Percentiles rank a stretch among this genome's conserved stretches.
Evolutionary conservation across 2,113 vertebrate genomes (phyloP).

Genomic region (Ptyas mucosa): DNA sequence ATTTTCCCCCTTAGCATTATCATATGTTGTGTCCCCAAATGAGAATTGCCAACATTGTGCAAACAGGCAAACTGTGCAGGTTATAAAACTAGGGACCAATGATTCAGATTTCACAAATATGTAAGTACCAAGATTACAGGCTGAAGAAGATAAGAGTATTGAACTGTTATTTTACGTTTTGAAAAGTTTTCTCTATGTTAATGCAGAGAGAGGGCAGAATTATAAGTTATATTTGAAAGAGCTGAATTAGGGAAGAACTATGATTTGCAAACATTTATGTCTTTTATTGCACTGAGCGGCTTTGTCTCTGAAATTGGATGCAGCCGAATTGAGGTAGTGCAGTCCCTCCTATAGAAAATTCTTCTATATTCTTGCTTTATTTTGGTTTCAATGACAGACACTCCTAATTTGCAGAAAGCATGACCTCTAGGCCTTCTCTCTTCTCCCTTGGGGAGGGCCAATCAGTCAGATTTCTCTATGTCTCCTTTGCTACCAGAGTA

Average conservation of each 20-base stretch:
- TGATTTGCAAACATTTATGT: slow-evolving; percentile 74
- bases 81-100: slow-evolving; percentile 15
- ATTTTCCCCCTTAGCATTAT: neutral
- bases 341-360: slow-evolving; percentile 73
- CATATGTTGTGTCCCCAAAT: slow-evolving; percentile 39
- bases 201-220: neutral
- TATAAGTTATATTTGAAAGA: slow-evolving; percentile 69
- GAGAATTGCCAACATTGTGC: slow-evolving; percentile 17
- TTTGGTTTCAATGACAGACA: slow-evolving; percentile 92
- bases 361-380: slow-evolving; percentile 86
- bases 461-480: slow-evolving; percentile 79
- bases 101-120: slow-evolving; percentile 32
- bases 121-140: neutral
- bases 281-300: slow-evolving; percentile 76
- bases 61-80: slow-evolving; percentile 1
- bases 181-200: neutral
- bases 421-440: slow-evolving; percentile 74
- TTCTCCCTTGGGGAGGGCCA: slow-evolving; percentile 75
- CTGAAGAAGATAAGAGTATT: neutral
- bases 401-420: slow-evolving; percentile 83
- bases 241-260: slow-evolving; percentile 68
- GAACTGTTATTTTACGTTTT: neutral
- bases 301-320: slow-evolving; percentile 70
- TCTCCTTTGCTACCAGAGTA: slow-evolving; percentile 69
- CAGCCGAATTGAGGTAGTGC: slow-evolving; percentile 62